These are phyloP conservation scores for Perca schrenkii DNA, from an alignment of 2,113 vertebrate species.

Conservation along the genomic window DNA sequence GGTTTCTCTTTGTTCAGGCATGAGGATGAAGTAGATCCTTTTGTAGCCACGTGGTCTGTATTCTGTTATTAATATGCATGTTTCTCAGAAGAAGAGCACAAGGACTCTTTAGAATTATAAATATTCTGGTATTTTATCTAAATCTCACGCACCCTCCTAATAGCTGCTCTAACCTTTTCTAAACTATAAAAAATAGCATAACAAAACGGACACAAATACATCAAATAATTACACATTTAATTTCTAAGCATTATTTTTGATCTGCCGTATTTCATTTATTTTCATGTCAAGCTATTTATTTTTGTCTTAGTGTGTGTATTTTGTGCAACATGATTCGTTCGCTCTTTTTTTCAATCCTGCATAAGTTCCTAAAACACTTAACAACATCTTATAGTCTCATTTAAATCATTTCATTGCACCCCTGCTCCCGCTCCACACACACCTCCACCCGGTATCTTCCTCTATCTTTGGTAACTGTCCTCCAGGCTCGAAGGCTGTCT, in stretches of 20 bases:
- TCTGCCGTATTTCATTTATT: too few species aligned
- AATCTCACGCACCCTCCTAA: too few species aligned
- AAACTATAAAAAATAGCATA: too few species aligned
- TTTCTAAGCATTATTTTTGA: too few species aligned
- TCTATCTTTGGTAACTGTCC: conserved; percentile 61
- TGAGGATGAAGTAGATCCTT: neutral
- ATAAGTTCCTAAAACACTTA: too few species aligned
- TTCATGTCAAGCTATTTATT: neutral
- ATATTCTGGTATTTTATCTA: too few species aligned
- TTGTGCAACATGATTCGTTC: too few species aligned
- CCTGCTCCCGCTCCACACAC: neutral
- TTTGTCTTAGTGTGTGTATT: neutral
- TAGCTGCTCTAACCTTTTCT: too few species aligned
- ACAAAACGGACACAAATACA: too few species aligned
- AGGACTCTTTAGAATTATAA: too few species aligned
- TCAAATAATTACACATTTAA: too few species aligned
- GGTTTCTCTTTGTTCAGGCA: conserved; percentile 2
- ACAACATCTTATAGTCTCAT: neutral
- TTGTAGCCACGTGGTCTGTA: neutral
- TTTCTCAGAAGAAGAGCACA: neutral
- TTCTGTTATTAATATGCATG: neutral
- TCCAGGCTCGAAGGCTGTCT: conserved; percentile 62
- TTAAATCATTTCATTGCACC: neutral
- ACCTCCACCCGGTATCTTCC: conserved; percentile 50
- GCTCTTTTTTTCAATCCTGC: too few species aligned